phyloP scores from a whole-genome alignment of 2,113 vertebrate species.

The Triplophysa siluroides region DNA sequence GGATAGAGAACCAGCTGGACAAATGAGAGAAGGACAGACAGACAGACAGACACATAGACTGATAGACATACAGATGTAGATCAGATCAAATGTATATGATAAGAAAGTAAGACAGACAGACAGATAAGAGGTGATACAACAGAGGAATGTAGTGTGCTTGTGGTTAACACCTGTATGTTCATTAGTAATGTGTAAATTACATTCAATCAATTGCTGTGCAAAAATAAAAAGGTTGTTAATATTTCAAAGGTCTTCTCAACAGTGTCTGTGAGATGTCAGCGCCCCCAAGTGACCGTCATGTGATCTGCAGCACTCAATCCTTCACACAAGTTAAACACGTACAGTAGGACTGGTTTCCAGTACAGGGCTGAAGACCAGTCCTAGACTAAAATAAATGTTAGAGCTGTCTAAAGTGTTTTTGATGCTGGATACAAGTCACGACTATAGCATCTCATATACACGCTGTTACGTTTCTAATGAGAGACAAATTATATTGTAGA shows the following conservation, averaged over 20 bases:
- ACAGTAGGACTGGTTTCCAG: background rate
- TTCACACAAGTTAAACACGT: too few relatives aligned
- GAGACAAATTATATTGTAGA: background rate
- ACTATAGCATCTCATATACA: slow-evolving; percentile 15
- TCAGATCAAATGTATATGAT: background rate
- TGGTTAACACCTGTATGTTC: slow-evolving; percentile 9
- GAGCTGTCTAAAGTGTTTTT: too few relatives aligned
- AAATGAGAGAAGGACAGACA: background rate
- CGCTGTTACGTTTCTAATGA: background rate
- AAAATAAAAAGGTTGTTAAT: slow-evolving; percentile 20
- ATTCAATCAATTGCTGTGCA: slow-evolving; percentile 12
- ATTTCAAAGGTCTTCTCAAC: background rate
- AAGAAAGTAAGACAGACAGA: background rate
- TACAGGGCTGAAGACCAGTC: too few relatives aligned
- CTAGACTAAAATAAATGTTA: too few relatives aligned
- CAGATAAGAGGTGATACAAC: background rate
- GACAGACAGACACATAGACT: background rate
- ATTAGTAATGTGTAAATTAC: background rate
- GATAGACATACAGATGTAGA: background rate
- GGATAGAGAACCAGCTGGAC: background rate
- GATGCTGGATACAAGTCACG: too few relatives aligned
- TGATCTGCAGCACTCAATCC: slow-evolving; percentile 46
- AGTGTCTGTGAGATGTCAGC: slow-evolving; percentile 49
- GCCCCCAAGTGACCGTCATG: slow-evolving; percentile 60
- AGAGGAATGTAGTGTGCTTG: background rate